Base-by-base conservation (phyloP, 2,888 invertebrate genomes). In the Octonoba sinensis region DNA sequence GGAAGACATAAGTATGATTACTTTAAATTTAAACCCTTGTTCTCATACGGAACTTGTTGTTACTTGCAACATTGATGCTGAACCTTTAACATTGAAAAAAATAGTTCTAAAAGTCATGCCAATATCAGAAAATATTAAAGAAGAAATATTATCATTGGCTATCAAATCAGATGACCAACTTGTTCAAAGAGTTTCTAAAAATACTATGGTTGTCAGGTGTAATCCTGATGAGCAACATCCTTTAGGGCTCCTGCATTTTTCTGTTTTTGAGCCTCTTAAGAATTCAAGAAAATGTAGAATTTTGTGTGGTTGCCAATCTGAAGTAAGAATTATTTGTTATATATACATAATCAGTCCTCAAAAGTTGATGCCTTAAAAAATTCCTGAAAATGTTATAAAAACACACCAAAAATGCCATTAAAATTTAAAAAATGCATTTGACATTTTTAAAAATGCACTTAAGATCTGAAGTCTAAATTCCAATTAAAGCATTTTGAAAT, bases 201-300 rank as follows among this genome's bases (percentile, higher is more conserved):
- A 91, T 86, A 91, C 92, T 49, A 92, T 93, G 92, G 93, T 92
- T 65, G 93, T 93, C 1, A 92, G 92, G 87, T 93, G 93, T 87
- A 91, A 92, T 87, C 91, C 91, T 12, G 91, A 91, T 70, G 90
- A 91, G 0, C 92, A 92, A 84, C 92, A 93, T 87, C 93, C 93
- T 0, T 89, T 93, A 24, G 93, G 93, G 13, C 93, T 92, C 87
- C 89, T 93, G 49, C 93, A 93, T 87, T 92, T 93, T 87, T 91
- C 88, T 1, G 92, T 93, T 86, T 90, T 90, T 86, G 88, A 87
- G 46, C 86, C 87, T 0, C 76, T 85, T 44, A 86, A 87, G 65
- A 83, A 86, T 49, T 85, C 86, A 3, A 86, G 86, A 16, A 91
- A 91, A 85, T 89, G 90, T 87, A 90, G 90, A 86, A 92, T 90